A percentile compares a stretch with the other conserved stretches of the same genome.
These are phyloP conservation scores for Scaptomyza montana DNA, from an alignment of 1,140 invertebrate species.

Conservation along the genomic window DNA sequence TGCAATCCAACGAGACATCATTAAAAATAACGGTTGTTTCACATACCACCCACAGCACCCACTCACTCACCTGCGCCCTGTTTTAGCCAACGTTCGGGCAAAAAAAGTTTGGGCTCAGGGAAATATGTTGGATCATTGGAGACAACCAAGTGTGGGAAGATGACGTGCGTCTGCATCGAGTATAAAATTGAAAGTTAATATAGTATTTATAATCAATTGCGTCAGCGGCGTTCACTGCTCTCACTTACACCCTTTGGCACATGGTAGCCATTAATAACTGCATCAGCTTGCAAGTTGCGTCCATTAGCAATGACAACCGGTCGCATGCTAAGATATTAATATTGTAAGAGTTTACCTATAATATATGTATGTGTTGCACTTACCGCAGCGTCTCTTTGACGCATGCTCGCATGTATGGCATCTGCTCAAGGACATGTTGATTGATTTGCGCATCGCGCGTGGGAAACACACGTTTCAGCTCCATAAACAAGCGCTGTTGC, in stretches of 20 bases:
- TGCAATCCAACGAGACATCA: slow-evolving; percentile 5
- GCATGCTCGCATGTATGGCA: slow-evolving; percentile 93
- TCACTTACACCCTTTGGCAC: slow-evolving; percentile 93
- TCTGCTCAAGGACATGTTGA: slow-evolving; percentile 87
- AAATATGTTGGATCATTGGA: slow-evolving; percentile 91
- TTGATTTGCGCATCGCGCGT: slow-evolving; percentile 85
- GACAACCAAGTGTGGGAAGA: slow-evolving; percentile 92
- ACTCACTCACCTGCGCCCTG: slow-evolving; percentile 54
- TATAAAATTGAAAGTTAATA: not conserved
- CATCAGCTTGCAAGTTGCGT: slow-evolving; percentile 90
- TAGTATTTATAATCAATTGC: slow-evolving; percentile 4
- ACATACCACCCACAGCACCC: not conserved
- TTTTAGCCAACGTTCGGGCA: slow-evolving; percentile 91
- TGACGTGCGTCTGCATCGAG: slow-evolving; percentile 89
- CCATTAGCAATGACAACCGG: slow-evolving; percentile 95
- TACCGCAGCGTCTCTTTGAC: slow-evolving; percentile 95
- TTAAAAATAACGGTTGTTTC: not conserved
- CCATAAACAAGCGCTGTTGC: slow-evolving; percentile 89
- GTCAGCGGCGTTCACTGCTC: not conserved
- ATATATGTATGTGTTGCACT: slow-evolving; percentile 8
- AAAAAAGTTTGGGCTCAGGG: slow-evolving; percentile 87
- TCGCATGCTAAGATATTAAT: slow-evolving; percentile 87
- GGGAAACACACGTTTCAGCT: slow-evolving; percentile 88
- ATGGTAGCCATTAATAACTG: slow-evolving; percentile 91
- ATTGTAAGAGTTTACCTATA: not conserved